Percentiles rank a stretch among this genome's conserved stretches.
These are phyloP conservation scores for Microcebus murinus DNA, from an alignment of 2,113 vertebrate species.

Conservation along the genomic window DNA sequence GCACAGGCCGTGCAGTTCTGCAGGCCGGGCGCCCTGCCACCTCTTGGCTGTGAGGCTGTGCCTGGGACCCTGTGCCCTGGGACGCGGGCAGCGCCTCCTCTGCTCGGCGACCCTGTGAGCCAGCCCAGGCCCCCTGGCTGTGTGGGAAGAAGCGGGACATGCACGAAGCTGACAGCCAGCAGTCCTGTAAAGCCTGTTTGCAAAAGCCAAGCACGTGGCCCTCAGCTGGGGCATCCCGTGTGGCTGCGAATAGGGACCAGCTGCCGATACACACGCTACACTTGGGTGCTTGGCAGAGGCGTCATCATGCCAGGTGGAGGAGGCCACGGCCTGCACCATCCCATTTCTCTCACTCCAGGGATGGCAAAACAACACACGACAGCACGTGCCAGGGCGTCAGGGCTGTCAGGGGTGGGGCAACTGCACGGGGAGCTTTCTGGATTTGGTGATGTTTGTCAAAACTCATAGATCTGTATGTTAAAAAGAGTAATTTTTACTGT, in stretches of 20 bases:
- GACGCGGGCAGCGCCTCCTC: not conserved
- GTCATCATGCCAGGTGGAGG: fast-evolving
- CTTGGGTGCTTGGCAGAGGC: not conserved
- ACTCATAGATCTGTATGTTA: not conserved
- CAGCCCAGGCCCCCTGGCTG: not conserved
- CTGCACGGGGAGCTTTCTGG: not conserved
- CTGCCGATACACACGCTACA: fast-evolving
- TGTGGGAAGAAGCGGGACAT: not conserved
- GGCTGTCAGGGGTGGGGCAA: not conserved
- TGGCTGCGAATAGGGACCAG: too few species aligned
- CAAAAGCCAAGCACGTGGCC: not conserved
- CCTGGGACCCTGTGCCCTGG: not conserved
- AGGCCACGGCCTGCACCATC: fast-evolving
- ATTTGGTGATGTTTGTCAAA: not conserved
- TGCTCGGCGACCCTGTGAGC: not conserved
- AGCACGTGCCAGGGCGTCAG: not conserved
- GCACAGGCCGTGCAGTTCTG: not conserved
- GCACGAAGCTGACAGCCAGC: not conserved
- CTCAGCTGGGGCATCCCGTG: not conserved
- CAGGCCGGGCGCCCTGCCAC: not conserved
- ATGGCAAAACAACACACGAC: too few species aligned
- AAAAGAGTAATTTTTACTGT: not conserved
- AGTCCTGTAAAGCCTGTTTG: not conserved
- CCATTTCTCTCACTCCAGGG: too few species aligned
- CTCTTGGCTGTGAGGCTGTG: not conserved